These are phyloP conservation scores for Mormoops blainvillei DNA, from an alignment of 2,113 vertebrate genomes.

Conservation along the genomic window DNA sequence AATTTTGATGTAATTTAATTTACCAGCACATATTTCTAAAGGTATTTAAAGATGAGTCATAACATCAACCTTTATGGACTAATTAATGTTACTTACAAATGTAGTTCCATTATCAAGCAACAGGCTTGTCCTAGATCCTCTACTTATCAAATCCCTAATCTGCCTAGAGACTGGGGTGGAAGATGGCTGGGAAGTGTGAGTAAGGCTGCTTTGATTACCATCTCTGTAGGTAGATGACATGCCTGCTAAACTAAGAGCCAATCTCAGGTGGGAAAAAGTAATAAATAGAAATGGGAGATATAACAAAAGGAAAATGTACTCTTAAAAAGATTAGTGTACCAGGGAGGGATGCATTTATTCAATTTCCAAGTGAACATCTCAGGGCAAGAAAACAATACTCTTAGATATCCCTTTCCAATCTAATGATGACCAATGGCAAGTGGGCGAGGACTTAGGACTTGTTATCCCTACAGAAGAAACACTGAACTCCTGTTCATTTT, in stretches of 20 bases:
- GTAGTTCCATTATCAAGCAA: not conserved
- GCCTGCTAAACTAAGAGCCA: not conserved
- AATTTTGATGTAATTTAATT: not conserved
- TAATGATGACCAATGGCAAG: not conserved
- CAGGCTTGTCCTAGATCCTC: not conserved
- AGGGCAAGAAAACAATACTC: not conserved
- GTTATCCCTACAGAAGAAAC: not conserved
- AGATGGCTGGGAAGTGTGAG: not conserved
- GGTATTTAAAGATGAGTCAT: not conserved
- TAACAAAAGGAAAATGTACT: not conserved
- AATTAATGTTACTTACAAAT: not conserved
- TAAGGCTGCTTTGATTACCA: not conserved
- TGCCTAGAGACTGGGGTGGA: not conserved
- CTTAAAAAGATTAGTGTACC: not conserved
- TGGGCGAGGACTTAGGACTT: not conserved
- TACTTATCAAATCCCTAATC: not conserved
- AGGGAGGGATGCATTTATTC: accelerated
- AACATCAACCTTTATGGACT: not conserved
- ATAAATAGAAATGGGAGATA: not conserved
- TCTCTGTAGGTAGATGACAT: not conserved
- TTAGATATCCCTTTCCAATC: not conserved
- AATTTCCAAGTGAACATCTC: not conserved
- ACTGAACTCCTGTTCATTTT: not conserved
- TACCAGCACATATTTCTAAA: not conserved
- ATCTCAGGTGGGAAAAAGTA: not conserved